Evolutionary conservation across 2,113 vertebrate genomes (phyloP), one percentile per base, ranked within the genome.

Genomic region (Cromileptes altivelis): DNA sequence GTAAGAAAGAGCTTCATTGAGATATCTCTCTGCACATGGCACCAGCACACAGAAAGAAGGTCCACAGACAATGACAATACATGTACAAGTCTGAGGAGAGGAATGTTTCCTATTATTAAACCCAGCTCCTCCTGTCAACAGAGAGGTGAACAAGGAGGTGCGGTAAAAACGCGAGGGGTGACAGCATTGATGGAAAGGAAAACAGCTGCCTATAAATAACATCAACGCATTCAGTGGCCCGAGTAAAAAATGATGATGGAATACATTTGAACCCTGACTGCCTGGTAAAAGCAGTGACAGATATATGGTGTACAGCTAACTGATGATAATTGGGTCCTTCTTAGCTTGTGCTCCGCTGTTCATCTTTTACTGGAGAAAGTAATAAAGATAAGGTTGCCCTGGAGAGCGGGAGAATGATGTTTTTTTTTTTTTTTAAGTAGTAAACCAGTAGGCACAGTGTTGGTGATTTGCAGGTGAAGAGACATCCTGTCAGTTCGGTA

Each of bases 161-260:
- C 53, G 49, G 83, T 81, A 86, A 89, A 87, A 86, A 75, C 13
- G 50, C 53, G 10, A 25, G 69, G 56, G 75, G 78, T 88, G 88
- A 92, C 85, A 85, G 88, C 75, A 6, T 73, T 89, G 91, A 92
- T 75, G 90, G 82, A 91, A 90, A 85, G 85, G 80, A 88, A 87
- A 88, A 89, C 70, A 82, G 82, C 85, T 30, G 78, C 88, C 88
- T 89, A 93, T 94, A 95, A 94, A 95, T 92, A 94, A 94, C 84
- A 79, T 62, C 81, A 69, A 52, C 33, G 12, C 81, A 82, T 93
- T 93, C 81, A 83, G 70, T n/a, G 70, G 61, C 79, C 85, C 89
- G 80, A 86, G 88, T 91, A 94, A 92, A 93, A 87, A 85, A 86
- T 82, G 82, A 83, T 81, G 81, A 91, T 89, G 80, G 84, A 89